Base-by-base conservation (phyloP, 2,888 invertebrate genomes). In the Cheilosia impressa region DNA sequence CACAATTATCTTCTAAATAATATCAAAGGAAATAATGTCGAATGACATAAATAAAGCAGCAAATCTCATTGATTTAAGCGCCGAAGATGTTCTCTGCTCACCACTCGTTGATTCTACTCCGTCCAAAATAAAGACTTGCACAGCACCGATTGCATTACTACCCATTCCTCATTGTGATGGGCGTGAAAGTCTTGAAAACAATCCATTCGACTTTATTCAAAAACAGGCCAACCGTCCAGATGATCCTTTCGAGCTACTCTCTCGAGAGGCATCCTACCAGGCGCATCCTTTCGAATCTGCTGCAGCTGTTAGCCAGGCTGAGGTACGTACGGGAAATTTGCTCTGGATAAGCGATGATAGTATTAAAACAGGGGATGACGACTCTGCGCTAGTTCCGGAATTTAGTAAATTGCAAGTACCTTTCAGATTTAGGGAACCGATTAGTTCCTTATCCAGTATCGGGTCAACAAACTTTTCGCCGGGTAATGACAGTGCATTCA, bases 211-310 rank as follows among this genome's bases (percentile, higher is more conserved):
- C 71, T 72, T 66, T 15, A 80, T 84, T 6, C 88, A 89, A 52
- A 89, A 89, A 53, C 73, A 89, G 34, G 88, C 87, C 5, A 79
- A 87, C 66, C 79, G 88, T 31, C 78, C 85, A 66, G 87, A 89
- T 55, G 90, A 90, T 87, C 90, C 89, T 1, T 90, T 90, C 62
- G 89, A 90, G 55, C 69, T 88, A 9, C 82, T 89, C 0, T 88
- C 88, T 69, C 88, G 80, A n/a, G 88, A 89, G 72, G 89, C 88
- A n/a, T 87, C 77, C 9, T 43, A 31, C 7, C 83, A 88, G 55
- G 88, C 87, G 17, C 77, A 77, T 69, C 43, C n/a, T 4, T 55
- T 38, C 0, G 45, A 76, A 2, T 63, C 72, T 7, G 3, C 15
- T n/a, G 65, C 34, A 15, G 68, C 52, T 0, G 31, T 38, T 4